A percentile compares a stretch with the other conserved stretches of the same genome.
These are phyloP conservation scores for Onychorhynchus coronatus DNA, from an alignment of 2,113 vertebrate species.

Conservation along the genomic window DNA sequence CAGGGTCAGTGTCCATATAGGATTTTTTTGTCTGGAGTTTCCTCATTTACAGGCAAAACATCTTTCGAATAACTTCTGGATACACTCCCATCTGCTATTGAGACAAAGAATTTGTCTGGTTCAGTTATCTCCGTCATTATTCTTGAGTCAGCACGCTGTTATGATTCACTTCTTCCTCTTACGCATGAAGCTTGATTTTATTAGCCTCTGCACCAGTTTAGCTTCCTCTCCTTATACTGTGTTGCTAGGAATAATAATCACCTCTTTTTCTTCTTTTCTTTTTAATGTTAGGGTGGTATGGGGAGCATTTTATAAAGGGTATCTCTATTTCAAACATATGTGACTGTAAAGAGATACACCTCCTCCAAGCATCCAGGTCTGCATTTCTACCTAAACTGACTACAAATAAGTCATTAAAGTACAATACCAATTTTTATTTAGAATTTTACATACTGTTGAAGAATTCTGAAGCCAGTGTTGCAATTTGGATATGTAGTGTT, in stretches of 20 bases:
- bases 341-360: background rate
- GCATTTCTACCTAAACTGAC: background rate
- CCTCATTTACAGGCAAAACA: background rate
- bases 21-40: background rate
- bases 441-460: background rate
- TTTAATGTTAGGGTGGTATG: background rate
- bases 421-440: background rate
- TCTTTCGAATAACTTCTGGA: background rate
- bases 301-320: background rate
- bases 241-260: background rate
- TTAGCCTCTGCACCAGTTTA: background rate
- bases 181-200: background rate
- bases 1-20: background rate
- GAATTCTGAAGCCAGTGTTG: background rate
- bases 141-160: constrained; percentile 12
- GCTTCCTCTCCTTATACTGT: background rate
- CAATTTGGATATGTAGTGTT: background rate
- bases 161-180: constrained; percentile 36
- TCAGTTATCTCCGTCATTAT: background rate
- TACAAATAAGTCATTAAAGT: background rate
- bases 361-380: background rate
- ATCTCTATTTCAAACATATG: background rate
- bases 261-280: background rate
- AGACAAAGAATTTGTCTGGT: background rate
- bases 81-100: background rate